These are phyloP conservation scores for Gobio occitaniae DNA, from an alignment of 2,797 vertebrate species.

Conservation along the genomic window DNA sequence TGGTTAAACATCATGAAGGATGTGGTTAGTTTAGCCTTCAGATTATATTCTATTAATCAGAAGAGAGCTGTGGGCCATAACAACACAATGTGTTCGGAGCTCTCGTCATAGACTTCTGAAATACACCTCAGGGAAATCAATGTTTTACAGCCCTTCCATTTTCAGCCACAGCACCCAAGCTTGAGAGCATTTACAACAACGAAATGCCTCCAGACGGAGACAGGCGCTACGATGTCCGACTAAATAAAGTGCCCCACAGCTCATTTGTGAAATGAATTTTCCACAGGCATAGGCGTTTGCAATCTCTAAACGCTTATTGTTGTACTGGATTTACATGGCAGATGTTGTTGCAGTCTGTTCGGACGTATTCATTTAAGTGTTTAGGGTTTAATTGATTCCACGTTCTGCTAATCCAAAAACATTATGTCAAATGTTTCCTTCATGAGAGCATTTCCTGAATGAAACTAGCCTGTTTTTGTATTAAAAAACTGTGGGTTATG, in stretches of 20 bases:
- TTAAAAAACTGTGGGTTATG: background rate
- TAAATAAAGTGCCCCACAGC: constrained; percentile 32
- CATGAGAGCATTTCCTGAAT: constrained; percentile 21
- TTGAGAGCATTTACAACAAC: constrained; percentile 53
- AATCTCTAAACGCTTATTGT: constrained; percentile 25
- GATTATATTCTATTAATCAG: constrained; percentile 46
- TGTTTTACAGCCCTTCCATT: constrained; percentile 44
- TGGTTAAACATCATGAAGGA: constrained; percentile 4
- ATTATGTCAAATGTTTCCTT: background rate
- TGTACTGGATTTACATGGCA: constrained; percentile 14
- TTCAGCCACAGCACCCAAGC: constrained; percentile 41
- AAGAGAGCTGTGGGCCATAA: constrained; percentile 26
- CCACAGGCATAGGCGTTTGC: constrained; percentile 31
- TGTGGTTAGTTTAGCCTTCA: constrained; percentile 17
- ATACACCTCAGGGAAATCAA: constrained; percentile 68
- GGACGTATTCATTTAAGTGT: constrained; percentile 14
- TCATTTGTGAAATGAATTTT: constrained; percentile 36
- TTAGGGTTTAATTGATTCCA: constrained; percentile 28
- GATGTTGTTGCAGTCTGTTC: constrained; percentile 23
- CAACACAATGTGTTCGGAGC: constrained; percentile 5
- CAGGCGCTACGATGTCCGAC: constrained; percentile 18
- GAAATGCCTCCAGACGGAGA: constrained; percentile 22
- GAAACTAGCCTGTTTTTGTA: constrained; percentile 18
- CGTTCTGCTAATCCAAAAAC: constrained; percentile 3
- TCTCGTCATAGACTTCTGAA: constrained; percentile 51